Conservation (phyloP, 2,797 vertebrate species). For the Caiman crocodilus region DNA sequence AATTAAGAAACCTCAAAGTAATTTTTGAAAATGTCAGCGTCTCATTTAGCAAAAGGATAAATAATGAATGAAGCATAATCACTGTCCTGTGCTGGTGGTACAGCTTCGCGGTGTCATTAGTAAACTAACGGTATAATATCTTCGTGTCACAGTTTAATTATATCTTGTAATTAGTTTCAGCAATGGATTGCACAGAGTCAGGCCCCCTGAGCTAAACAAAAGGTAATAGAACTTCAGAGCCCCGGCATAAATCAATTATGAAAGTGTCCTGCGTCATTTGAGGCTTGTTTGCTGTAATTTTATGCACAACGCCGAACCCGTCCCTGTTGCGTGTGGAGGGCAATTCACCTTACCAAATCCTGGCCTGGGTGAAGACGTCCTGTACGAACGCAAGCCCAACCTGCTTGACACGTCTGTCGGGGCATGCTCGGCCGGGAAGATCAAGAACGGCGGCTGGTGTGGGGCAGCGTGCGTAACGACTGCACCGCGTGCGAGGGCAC, state of each 20-base stretch:
- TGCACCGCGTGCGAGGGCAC: background rate
- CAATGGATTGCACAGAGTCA: slow-evolving; percentile 94
- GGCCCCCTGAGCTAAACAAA: slow-evolving; percentile 88
- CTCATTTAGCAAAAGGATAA: slow-evolving; percentile 98
- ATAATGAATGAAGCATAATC: slow-evolving; percentile 99
- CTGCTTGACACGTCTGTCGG: background rate
- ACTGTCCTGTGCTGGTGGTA: slow-evolving; percentile 94
- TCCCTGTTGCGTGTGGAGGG: slow-evolving; percentile 60
- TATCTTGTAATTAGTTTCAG: slow-evolving; percentile 99
- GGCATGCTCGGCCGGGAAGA: background rate
- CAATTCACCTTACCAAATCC: slow-evolving; percentile 27
- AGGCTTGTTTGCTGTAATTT: slow-evolving; percentile 83
- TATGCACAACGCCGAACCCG: slow-evolving; percentile 74
- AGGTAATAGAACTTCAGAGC: slow-evolving; percentile 88
- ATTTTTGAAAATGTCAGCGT: slow-evolving; percentile 98
- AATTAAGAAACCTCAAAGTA: slow-evolving; percentile 96
- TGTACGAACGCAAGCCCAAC: background rate
- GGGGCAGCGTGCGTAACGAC: slow-evolving; percentile 34
- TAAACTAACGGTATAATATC: slow-evolving; percentile 89
- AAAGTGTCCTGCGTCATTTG: slow-evolving; percentile 80
- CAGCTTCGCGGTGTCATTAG: slow-evolving; percentile 92
- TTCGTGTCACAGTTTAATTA: slow-evolving; percentile 96
- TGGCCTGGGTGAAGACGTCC: background rate
- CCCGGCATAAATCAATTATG: slow-evolving; percentile 86
- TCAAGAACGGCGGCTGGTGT: background rate